Conservation (phyloP, 2,113 vertebrate species). For the Gallinago paraguaiae region DNA sequence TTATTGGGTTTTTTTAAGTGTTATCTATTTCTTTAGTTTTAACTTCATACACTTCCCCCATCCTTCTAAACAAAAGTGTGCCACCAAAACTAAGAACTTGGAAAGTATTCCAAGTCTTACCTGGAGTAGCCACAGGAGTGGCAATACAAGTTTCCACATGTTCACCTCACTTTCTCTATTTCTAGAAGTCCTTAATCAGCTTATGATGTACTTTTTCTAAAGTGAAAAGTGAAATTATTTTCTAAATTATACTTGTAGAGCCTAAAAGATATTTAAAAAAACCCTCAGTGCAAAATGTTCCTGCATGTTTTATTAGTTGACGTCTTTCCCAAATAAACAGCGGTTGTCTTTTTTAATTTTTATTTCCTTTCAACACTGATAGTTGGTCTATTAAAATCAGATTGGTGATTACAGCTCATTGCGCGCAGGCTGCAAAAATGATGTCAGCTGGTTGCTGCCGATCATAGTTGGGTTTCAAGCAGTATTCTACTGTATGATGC, state of each 20-base stretch:
- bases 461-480: neutral
- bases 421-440: neutral
- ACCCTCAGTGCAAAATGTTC: neutral
- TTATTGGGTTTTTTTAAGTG: neutral
- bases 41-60: neutral
- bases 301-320: neutral
- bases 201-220: neutral
- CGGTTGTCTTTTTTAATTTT: neutral
- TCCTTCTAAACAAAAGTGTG: neutral
- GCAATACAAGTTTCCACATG: neutral
- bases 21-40: neutral
- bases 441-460: neutral
- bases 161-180: neutral
- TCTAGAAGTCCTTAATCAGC: neutral
- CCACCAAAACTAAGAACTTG: neutral
- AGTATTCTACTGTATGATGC: neutral
- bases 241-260: neutral
- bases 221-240: neutral
- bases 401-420: neutral
- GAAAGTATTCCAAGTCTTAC: neutral
- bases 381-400: constrained; percentile 17
- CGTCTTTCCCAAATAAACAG: neutral
- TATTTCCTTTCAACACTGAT: neutral
- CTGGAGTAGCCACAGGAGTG: neutral
- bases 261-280: neutral